A percentile compares a stretch with the other conserved stretches of the same genome.
Evolutionary conservation across 2,797 vertebrate species (phyloP).

Genomic region (Limosa lapponica): DNA sequence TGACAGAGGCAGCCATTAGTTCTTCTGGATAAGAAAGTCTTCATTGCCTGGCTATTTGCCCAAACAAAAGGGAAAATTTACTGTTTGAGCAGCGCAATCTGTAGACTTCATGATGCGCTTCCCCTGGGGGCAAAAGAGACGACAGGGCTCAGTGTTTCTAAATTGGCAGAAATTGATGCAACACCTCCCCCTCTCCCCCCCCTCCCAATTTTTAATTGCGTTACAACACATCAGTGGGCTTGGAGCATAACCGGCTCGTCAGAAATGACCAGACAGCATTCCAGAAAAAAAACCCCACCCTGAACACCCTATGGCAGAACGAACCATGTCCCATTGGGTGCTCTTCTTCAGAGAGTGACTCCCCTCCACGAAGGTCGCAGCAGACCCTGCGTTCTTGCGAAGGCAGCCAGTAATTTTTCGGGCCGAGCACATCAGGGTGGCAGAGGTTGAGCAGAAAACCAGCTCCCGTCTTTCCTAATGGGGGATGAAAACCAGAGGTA

Average conservation of each 20-base stretch:
- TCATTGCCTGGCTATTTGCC: slow-evolving; percentile 49
- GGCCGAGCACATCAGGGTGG: not conserved
- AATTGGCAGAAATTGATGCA: not conserved
- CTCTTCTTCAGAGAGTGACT: not conserved
- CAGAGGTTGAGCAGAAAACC: not conserved
- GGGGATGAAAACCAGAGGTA: not conserved
- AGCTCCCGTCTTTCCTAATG: not conserved
- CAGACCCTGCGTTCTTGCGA: not conserved
- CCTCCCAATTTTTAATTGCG: not conserved
- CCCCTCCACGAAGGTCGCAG: not conserved
- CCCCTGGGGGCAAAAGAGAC: not conserved
- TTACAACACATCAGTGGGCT: not conserved
- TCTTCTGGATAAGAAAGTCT: slow-evolving; percentile 52
- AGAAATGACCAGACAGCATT: not conserved
- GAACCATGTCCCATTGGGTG: not conserved
- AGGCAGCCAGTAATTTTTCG: not conserved
- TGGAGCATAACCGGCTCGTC: not conserved
- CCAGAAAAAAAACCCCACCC: not conserved
- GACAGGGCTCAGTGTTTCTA: not conserved
- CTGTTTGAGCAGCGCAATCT: not conserved
- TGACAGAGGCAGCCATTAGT: slow-evolving; percentile 60
- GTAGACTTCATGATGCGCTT: not conserved
- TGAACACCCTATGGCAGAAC: not conserved
- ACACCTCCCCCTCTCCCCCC: not conserved
- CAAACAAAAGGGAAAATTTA: slow-evolving; percentile 24